Evolutionary conservation across 2,113 vertebrate species (phyloP).

Genomic region (Tursiops truncatus): DNA sequence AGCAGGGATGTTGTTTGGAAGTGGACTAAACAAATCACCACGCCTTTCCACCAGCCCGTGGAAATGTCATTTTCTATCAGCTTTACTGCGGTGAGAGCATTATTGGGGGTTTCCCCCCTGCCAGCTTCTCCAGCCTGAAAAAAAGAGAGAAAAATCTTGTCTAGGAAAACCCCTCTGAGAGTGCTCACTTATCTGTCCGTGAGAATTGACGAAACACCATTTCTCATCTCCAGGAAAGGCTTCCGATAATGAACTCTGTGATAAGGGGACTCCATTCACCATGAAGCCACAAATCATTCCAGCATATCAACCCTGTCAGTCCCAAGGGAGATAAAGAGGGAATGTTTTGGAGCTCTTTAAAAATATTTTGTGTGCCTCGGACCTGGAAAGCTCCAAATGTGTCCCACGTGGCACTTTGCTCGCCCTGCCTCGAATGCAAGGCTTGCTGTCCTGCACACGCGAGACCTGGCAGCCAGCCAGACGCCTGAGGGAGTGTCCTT

Average conservation of each 20-base stretch:
- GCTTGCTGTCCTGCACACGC: rapidly evolving
- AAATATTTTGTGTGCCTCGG: conserved; percentile 9
- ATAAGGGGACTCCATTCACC: conserved; percentile 48
- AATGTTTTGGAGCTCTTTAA: conserved; percentile 21
- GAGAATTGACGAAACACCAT: conserved; percentile 35
- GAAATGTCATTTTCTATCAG: conserved; percentile 18
- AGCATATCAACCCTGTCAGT: conserved; percentile 12
- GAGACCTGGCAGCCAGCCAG: neutral
- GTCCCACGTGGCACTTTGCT: rapidly evolving
- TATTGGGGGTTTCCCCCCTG: neutral
- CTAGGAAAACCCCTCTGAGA: conserved; percentile 38
- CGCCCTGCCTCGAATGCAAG: neutral
- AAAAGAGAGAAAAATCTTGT: neutral
- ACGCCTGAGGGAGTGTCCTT: neutral
- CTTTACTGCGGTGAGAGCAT: neutral
- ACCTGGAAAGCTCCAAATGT: neutral
- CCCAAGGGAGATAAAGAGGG: neutral
- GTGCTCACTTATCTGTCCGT: conserved; percentile 38
- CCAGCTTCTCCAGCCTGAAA: neutral
- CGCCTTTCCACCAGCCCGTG: neutral
- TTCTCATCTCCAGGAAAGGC: conserved; percentile 55
- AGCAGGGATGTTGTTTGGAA: neutral
- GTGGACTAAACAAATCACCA: neutral
- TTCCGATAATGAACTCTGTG: conserved; percentile 53
- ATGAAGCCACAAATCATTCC: neutral